Conservation (phyloP, 2,888 invertebrate species). For the Sphaerophoria rueppellii region DNA sequence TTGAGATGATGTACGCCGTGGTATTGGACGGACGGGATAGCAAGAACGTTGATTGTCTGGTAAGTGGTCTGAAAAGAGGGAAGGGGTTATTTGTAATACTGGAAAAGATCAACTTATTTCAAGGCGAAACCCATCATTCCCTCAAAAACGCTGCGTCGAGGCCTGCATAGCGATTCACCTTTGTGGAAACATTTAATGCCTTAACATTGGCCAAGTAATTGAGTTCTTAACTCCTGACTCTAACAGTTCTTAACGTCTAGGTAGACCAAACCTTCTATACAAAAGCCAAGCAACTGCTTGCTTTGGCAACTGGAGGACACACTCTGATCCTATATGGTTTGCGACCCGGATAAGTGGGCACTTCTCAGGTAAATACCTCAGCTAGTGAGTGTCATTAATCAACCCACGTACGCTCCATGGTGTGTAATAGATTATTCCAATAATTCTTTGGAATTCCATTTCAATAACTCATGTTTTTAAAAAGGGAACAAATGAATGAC, state of each 20-base stretch:
- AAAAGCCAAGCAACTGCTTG: no score
- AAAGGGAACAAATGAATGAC: constrained; percentile 1
- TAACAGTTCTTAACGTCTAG: no score
- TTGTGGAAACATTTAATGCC: no score
- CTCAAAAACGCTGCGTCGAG: no score
- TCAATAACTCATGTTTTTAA: constrained; percentile 9
- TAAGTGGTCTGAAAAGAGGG: constrained; percentile 74
- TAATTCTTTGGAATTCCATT: constrained; percentile 13
- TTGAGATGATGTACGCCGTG: constrained; percentile 74
- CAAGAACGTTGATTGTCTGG: constrained; percentile 81
- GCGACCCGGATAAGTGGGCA: no score
- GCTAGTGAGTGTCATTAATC: not conserved
- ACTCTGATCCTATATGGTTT: no score
- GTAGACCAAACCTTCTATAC: no score
- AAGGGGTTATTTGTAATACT: no score
- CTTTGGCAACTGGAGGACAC: no score
- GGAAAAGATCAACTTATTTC: not conserved
- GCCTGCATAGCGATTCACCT: no score
- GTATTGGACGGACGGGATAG: constrained; percentile 81
- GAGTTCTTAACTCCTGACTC: no score
- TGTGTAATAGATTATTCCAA: constrained; percentile 21
- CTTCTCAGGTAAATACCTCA: not conserved
- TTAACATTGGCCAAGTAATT: no score
- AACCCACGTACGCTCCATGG: not conserved
- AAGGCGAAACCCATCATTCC: not conserved